A percentile compares a stretch with the other conserved stretches of the same genome.
phyloP scores from a whole-genome alignment of 2,888 invertebrate species.

The Brenthis hecate region DNA sequence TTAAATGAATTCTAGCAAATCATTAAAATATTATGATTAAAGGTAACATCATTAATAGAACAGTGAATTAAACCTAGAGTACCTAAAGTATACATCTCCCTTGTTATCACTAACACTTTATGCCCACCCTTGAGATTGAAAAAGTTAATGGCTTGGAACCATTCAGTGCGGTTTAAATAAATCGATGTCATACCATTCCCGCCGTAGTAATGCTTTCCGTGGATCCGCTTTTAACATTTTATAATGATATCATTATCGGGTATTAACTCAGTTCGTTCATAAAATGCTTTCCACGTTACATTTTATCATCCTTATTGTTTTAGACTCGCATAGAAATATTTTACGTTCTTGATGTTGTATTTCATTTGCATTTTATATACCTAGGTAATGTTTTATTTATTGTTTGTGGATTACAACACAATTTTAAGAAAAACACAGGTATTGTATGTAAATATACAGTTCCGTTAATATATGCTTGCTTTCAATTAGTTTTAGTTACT shows the following conservation, averaged over 20 bases:
- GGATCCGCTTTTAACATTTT: conserved; percentile 36
- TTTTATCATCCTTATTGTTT: conserved; percentile 15
- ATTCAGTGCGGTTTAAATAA: conserved; percentile 75
- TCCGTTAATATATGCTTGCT: no score
- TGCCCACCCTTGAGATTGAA: conserved; percentile 73
- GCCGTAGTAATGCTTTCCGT: conserved; percentile 38
- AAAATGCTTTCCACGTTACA: conserved; percentile 14
- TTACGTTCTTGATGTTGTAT: conserved; percentile 3
- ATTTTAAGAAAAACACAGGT: no score
- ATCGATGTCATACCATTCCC: conserved; percentile 78
- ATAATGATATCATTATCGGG: conserved; percentile 37
- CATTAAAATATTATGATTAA: not conserved
- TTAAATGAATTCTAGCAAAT: no score
- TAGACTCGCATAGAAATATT: conserved; percentile 15
- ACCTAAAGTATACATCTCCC: conserved; percentile 49
- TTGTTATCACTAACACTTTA: conserved; percentile 68
- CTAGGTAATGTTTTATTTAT: no score
- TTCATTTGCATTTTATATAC: not conserved
- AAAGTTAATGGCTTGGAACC: conserved; percentile 78
- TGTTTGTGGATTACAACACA: no score
- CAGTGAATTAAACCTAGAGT: conserved; percentile 1
- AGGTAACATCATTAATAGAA: no score
- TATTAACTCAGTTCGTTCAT: conserved; percentile 26
- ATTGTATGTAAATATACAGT: no score
- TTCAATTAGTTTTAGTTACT: no score